Conservation (phyloP, 2,113 vertebrate species). For the Bothrops jararaca region DNA sequence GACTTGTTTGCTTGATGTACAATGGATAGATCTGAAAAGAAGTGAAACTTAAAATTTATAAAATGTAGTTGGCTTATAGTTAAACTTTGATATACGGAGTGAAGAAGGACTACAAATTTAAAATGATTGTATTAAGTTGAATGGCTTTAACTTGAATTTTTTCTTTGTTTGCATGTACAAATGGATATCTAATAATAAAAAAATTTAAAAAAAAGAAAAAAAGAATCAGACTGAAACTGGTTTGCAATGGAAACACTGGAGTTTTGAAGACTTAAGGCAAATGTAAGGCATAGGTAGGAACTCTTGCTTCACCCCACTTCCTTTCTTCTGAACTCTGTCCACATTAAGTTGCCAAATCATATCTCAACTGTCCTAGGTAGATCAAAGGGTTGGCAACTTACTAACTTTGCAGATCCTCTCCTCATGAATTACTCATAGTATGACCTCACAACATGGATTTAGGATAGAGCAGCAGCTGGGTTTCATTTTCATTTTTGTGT, state of each 20-base stretch:
- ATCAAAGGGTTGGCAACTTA: background rate
- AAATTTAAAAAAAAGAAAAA: too few species aligned
- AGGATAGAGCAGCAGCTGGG: background rate
- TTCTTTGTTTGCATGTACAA: too few species aligned
- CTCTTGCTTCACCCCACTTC: background rate
- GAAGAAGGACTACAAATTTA: too few species aligned
- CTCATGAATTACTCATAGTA: background rate
- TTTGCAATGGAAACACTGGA: background rate
- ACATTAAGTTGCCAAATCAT: background rate
- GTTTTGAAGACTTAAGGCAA: background rate
- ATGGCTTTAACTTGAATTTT: too few species aligned
- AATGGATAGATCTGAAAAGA: too few species aligned
- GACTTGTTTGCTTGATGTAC: too few species aligned
- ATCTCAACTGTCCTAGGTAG: background rate
- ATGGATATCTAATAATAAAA: too few species aligned
- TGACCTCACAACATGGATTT: background rate
- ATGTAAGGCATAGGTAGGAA: background rate
- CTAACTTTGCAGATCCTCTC: background rate
- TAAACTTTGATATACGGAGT: too few species aligned
- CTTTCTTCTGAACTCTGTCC: background rate
- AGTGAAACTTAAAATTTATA: too few species aligned
- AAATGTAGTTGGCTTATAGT: too few species aligned
- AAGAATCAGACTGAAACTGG: background rate
- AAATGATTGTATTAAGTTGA: too few species aligned
- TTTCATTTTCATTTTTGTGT: background rate